phyloP scores from a whole-genome alignment of 2,797 vertebrate genomes.

The Emys orbicularis region DNA sequence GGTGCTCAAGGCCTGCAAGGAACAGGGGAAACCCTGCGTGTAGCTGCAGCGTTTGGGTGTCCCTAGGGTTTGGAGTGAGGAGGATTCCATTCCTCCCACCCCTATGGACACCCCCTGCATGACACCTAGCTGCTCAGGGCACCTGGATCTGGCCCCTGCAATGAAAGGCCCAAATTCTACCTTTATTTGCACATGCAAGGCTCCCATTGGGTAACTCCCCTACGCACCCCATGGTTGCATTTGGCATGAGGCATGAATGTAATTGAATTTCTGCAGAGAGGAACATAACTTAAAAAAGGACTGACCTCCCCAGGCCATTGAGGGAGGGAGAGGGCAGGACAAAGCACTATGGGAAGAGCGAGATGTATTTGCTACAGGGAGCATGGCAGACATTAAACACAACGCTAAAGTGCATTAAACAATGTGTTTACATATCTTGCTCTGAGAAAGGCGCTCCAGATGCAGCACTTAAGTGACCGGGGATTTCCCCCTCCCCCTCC shows the following conservation, averaged over 20 bases:
- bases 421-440: background rate
- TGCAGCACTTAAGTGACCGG: background rate
- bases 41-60: background rate
- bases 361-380: background rate
- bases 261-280: background rate
- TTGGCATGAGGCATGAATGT: background rate
- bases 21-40: background rate
- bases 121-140: background rate
- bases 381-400: background rate
- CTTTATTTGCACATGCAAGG: background rate
- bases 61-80: background rate
- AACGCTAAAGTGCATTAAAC: background rate
- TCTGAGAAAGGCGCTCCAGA: background rate
- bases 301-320: background rate
- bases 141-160: background rate
- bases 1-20: background rate
- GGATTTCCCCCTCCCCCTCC: background rate
- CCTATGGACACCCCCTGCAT: background rate
- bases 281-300: background rate
- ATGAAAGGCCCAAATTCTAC: background rate
- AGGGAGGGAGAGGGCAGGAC: background rate
- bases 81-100: background rate
- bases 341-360: background rate
- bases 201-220: background rate
- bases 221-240: background rate